Percentiles rank a stretch among this genome's conserved stretches.
Conservation (phyloP, 2,797 vertebrate genomes). For the Natrix natrix region DNA sequence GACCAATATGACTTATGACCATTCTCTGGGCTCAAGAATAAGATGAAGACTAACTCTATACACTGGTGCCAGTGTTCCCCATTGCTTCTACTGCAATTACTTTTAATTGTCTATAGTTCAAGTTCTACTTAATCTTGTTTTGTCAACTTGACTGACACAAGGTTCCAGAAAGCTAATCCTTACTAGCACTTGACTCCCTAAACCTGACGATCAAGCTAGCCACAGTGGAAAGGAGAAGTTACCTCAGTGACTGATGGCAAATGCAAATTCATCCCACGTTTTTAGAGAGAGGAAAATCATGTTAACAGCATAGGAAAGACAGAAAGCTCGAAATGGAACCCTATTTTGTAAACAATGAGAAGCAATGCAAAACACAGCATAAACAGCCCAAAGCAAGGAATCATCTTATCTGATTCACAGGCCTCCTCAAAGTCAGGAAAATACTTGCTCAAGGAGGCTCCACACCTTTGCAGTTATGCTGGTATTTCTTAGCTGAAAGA, state of each 20-base stretch:
- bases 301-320: not conserved
- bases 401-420: not conserved
- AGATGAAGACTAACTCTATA: not conserved
- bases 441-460: not conserved
- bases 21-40: not conserved
- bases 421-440: not conserved
- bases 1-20: not conserved
- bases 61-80: not conserved
- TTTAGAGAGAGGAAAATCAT: not conserved
- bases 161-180: not conserved
- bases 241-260: not conserved
- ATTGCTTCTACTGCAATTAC: not conserved
- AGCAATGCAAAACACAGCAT: not conserved
- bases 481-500: not conserved
- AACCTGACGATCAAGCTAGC: not conserved
- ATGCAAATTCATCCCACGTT: not conserved
- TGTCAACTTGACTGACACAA: not conserved
- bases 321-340: not conserved
- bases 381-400: not conserved
- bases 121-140: not conserved
- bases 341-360: not conserved
- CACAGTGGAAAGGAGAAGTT: not conserved
- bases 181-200: not conserved
- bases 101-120: not conserved
- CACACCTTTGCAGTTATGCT: not conserved